Base-by-base conservation (phyloP, 1,140 invertebrate species). In the Scaptomyza pallida region DNA sequence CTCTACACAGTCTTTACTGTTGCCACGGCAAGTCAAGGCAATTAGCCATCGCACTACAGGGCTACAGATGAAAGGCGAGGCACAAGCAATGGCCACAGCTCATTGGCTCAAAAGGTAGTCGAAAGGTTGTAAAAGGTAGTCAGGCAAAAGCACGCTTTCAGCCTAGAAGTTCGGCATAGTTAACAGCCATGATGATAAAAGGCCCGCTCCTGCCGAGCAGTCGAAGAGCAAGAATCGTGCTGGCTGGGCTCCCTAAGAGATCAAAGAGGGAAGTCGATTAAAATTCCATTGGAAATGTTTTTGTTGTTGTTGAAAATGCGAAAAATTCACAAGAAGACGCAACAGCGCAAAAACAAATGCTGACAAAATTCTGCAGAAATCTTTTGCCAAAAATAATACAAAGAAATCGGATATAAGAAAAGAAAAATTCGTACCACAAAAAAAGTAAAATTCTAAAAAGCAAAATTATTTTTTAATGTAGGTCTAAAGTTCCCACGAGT, bases 231-330 rank as follows among this genome's bases (percentile, higher is more conserved):
- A 23, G 37, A 63, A 40, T 54, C 65, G 50, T 48, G 65, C 59
- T 26, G 45, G 26, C 26, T 30, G 26, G 26, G n/a, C n/a, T n/a
- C n/a, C n/a, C 26, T 30, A 8, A 30, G 26, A 71, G 68, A 71
- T 75, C 72, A 75, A 75, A 75, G 61, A 43, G 41, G 40, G 17
- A 59, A 40, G 44, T 60, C 72, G 72, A 72, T 75, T 72, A 67
- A 75, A 65, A 74, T 74, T 65, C 68, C 51, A 43, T 16, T 30
- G 15, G 23, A 54, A 64, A 57, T 64, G 37, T 44, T 52, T 5
- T 13, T 15, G 19, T 51, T 64, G 37, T 44, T 52, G 9, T 13
- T 15, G 19, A 64, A 65, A 74, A 65, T 75, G 68, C 13, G 45
- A 44, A 56, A 64, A 56, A 57, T 57, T 44, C 55, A 50, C 26